Evolutionary conservation across 1,140 invertebrate genomes (phyloP).

Genomic region (Wasmannia auropunctata): DNA sequence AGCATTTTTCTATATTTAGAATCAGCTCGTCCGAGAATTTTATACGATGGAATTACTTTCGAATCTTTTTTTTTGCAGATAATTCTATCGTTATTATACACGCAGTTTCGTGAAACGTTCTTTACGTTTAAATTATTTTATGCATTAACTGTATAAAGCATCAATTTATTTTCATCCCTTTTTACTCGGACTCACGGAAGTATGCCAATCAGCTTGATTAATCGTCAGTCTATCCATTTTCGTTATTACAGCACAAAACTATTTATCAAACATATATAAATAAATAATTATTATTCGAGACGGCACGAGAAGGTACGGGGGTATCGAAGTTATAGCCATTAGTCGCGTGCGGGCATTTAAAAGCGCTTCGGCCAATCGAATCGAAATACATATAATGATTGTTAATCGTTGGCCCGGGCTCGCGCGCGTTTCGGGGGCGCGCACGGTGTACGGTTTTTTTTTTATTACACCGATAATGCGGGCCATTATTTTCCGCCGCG

Average conservation of each 20-base stretch:
- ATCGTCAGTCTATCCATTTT: neutral
- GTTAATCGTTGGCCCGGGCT: conserved; percentile 18
- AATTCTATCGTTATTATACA: neutral
- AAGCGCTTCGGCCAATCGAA: conserved; percentile 10
- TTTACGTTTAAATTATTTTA: neutral
- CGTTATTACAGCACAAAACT: neutral
- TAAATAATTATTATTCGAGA: neutral
- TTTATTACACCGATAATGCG: conserved; percentile 48
- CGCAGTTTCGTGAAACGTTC: neutral
- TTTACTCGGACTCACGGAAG: neutral
- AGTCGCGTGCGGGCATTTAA: conserved; percentile 28
- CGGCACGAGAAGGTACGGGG: neutral
- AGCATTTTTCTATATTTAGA: neutral
- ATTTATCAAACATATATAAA: conserved; percentile 25
- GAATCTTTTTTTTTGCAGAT: neutral
- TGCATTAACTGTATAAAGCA: neutral
- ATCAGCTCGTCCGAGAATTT: neutral
- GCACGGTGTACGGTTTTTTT: too few relatives aligned
- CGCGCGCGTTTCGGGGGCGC: neutral
- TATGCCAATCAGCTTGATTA: neutral
- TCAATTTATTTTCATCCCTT: conserved; percentile 15
- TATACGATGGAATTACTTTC: neutral
- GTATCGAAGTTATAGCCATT: conserved; percentile 10
- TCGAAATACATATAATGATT: conserved; percentile 34
- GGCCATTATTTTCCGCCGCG: conserved; percentile 47